phyloP scores from a whole-genome alignment of 2,797 vertebrate genomes.

The Poecilia wingei region DNA sequence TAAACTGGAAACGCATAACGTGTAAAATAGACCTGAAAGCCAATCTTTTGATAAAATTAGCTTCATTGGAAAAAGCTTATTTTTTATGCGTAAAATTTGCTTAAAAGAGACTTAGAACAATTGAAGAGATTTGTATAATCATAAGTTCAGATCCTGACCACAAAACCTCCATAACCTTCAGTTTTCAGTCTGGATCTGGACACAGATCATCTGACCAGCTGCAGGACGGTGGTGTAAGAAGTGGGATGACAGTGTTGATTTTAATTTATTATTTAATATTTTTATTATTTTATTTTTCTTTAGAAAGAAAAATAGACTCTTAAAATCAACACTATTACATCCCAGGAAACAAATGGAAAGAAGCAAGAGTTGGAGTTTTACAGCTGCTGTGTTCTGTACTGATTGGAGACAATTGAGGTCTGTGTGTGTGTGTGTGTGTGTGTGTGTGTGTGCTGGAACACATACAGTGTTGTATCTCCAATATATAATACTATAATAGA shows the following conservation, averaged over 20 bases:
- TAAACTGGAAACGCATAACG: background rate
- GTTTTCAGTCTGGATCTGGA: background rate
- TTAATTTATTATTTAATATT: no score
- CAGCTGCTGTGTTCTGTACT: background rate
- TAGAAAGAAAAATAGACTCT: no score
- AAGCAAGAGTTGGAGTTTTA: background rate
- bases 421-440: no score
- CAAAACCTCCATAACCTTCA: background rate
- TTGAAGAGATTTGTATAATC: background rate
- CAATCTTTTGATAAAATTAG: background rate
- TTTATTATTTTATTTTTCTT: no score
- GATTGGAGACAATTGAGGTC: background rate
- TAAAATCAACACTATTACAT: background rate
- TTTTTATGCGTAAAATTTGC: no score
- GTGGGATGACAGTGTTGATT: no score
- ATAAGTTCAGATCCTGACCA: background rate
- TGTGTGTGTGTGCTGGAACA: no score
- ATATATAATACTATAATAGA: background rate
- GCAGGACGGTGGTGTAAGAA: no score
- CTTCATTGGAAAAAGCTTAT: no score
- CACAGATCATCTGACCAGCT: background rate
- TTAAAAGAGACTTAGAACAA: background rate
- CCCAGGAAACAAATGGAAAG: background rate
- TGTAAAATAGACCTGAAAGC: background rate
- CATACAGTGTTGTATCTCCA: no score